Evolutionary conservation across 2,888 invertebrate species (phyloP), one percentile per base, ranked within the genome.

Genomic region (Trichopria drosophilae): DNA sequence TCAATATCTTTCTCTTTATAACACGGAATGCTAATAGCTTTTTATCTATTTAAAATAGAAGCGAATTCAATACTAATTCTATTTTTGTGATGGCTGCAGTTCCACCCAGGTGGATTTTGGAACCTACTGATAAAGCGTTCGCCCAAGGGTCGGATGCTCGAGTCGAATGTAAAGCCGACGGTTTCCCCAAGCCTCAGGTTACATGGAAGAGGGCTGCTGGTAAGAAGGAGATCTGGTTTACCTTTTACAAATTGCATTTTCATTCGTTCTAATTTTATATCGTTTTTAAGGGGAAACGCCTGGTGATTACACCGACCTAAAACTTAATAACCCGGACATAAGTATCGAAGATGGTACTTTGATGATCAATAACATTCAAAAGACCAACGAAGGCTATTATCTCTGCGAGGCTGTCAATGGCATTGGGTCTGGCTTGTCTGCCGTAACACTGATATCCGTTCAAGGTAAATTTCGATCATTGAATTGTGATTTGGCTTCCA

Each of bases 181-280:
- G 94, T 67, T 94, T 93, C 81, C 94, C 93, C 56, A 91, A 90
- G 82, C 93, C 93, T 61, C 87, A 89, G 72, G 91, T 94, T 37
- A 91, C 92, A 63, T 94, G 94, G 94, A 94, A 93, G 80, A 88
- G 90, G 83, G 93, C 93, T 73, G 90, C 92, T 80, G 93, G 93
- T 93, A 81, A 72, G 76, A 44, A 34, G n/a, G 4, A 23, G 43
- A 34, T 47, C 2, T 15, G 18, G n/a, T 24, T 18, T 3, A 31
- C 24, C 39, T 36, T 15, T 19, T 22, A 18, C 37, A 44, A 4
- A 19, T 48, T 28, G n/a, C n/a, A n/a, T n/a, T n/a, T n/a, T n/a
- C n/a, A n/a, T n/a, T n/a, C n/a, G n/a, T n/a, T n/a, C n/a, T 44
- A 32, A 12, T 12, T 18, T 43, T 39, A 50, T 34, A 45, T 31